Conservation (phyloP, 2,797 vertebrate species). For the Meriones psammophilus region DNA sequence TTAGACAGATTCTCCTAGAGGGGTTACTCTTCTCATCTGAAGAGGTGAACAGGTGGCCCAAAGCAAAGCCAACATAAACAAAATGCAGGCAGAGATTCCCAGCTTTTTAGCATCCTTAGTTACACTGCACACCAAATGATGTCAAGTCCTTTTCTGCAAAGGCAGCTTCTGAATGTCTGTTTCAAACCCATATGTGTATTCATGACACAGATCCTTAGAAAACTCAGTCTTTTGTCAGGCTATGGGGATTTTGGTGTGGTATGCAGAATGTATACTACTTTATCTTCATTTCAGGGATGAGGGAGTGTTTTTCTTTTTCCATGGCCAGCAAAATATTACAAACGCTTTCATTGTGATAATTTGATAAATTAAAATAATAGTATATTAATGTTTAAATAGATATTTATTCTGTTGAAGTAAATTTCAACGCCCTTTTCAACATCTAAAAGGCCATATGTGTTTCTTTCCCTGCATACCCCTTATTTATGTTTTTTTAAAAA, state of each 20-base stretch:
- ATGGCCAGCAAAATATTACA: not conserved
- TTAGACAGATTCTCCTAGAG: not conserved
- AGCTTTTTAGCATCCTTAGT: not conserved
- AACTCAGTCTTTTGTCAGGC: not conserved
- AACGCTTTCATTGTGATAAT: not conserved
- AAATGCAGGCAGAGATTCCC: not conserved
- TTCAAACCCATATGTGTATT: not conserved
- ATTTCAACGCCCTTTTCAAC: constrained; percentile 11
- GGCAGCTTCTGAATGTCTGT: not conserved
- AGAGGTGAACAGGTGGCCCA: not conserved
- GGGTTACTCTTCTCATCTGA: not conserved
- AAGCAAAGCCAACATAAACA: not conserved
- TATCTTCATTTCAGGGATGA: not conserved
- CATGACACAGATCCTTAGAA: not conserved
- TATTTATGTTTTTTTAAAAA: not conserved
- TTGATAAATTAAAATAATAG: constrained; percentile 35
- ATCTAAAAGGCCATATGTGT: not conserved
- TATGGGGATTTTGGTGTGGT: constrained; percentile 5
- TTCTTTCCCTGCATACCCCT: not conserved
- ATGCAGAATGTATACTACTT: not conserved
- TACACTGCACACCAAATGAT: not conserved
- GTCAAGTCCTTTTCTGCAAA: not conserved
- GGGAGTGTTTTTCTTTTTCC: not conserved
- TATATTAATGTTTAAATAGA: constrained; percentile 23
- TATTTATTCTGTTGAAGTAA: not conserved